Percentiles rank a stretch among this genome's conserved stretches.
phyloP scores from a whole-genome alignment of 2,797 vertebrate genomes.

The Lepus townsendii region DNA sequence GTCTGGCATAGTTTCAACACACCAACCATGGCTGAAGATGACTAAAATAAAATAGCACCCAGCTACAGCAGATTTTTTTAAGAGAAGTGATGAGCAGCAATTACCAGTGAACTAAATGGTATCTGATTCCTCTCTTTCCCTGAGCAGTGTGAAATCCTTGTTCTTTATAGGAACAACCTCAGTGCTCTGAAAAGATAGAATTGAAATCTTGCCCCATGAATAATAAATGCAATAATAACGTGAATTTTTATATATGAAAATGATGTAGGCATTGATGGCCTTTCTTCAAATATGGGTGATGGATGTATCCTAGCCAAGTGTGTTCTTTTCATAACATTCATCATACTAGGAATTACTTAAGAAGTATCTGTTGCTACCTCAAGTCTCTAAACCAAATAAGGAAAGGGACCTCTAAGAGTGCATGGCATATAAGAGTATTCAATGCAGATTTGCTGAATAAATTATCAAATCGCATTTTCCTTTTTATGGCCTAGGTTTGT shows the following conservation, averaged over 20 bases:
- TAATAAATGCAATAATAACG: neutral
- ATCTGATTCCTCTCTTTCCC: slow-evolving; percentile 28
- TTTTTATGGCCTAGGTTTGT: neutral
- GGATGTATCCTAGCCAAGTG: neutral
- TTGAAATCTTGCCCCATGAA: neutral
- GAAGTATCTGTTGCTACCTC: neutral
- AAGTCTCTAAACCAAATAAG: neutral
- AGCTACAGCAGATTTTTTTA: neutral
- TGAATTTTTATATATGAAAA: slow-evolving; percentile 1
- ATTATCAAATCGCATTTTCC: neutral
- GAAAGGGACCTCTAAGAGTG: neutral
- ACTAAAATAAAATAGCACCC: slow-evolving; percentile 74
- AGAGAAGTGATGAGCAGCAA: slow-evolving; percentile 33
- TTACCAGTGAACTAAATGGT: slow-evolving; percentile 38
- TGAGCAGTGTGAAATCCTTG: neutral
- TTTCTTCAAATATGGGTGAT: neutral
- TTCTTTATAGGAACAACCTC: neutral
- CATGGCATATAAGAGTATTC: neutral
- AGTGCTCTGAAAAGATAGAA: neutral
- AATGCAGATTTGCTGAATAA: neutral
- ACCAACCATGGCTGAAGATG: slow-evolving; percentile 80
- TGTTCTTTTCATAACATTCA: neutral
- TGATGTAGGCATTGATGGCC: neutral
- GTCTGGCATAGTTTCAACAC: slow-evolving; percentile 86
- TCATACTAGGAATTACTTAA: neutral